Evolutionary conservation across 1,140 invertebrate genomes (phyloP), one percentile per base, ranked within the genome.

Genomic region (Diachasmimorpha longicaudata): DNA sequence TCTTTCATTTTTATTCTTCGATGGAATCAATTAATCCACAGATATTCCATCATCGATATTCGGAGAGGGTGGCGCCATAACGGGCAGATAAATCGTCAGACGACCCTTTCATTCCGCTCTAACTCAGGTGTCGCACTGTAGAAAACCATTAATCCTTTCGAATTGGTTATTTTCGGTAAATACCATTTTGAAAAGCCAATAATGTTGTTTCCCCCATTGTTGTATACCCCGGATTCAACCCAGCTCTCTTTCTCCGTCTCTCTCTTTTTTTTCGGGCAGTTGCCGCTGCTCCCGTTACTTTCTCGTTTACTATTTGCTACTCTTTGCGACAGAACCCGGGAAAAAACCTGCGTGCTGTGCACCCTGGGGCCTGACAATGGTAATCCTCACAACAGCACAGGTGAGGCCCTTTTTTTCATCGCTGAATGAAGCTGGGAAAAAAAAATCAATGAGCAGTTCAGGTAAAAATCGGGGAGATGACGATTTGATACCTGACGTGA

Each of bases 121-220:
- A 77, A 82, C 73, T 77, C 80, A 78, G 77, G 79, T 82, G 85
- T 82, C 82, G 16, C 48, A 82, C 80, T 76, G 8, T 63, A 63
- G 23, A 25, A 23, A 63, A 13, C 58, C 23, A 63, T 63, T 88
- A 86, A 88, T 87, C 86, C 85, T 52, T 84, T 86, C 83, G 85
- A 84, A 88, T 88, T 88, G 86, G 84, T 88, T 89, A 88, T 89
- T 89, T 89, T 88, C 86, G 83, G 86, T 89, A 89, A 89, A 89
- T 88, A 88, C 87, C 85, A 81, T 86, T 88, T 85, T 89, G 85
- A 89, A 87, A 88, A 88, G 88, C 86, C 87, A 89, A 89, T 89
- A 87, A 89, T 85, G 84, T 82, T 87, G 87, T 89, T 88, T 86
- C 86, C 81, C 81, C 81, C 69, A 89, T 89, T 89, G 85, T 88